phyloP scores from a whole-genome alignment of 1,140 invertebrate species.

The Scylla paramamosain region DNA sequence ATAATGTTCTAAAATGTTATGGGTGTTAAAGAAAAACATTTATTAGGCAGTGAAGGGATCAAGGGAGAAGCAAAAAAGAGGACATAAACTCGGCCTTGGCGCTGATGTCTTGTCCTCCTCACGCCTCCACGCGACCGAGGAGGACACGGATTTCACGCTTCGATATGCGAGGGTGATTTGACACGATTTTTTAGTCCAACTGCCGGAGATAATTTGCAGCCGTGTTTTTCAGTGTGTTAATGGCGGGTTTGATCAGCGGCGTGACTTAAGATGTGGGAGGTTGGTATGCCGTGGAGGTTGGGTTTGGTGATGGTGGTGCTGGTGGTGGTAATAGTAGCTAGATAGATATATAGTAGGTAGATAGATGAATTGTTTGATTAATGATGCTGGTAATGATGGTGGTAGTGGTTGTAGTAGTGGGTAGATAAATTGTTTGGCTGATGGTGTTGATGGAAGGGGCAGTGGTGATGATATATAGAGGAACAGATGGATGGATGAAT shows the following conservation, averaged over 20 bases:
- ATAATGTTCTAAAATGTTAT: too few relatives aligned
- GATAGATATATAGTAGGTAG: too few relatives aligned
- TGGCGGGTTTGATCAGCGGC: neutral
- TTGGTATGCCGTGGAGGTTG: neutral
- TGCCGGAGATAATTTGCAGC: neutral
- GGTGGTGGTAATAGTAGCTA: neutral
- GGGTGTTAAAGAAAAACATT: too few relatives aligned
- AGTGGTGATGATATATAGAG: too few relatives aligned
- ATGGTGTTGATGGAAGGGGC: too few relatives aligned
- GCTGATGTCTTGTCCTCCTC: neutral
- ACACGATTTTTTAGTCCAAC: neutral
- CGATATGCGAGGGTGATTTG: neutral
- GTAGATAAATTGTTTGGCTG: too few relatives aligned
- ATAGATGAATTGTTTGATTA: too few relatives aligned
- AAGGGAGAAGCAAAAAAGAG: neutral
- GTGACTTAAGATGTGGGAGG: neutral
- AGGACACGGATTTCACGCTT: neutral
- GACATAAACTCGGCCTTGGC: neutral
- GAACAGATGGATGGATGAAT: too few relatives aligned
- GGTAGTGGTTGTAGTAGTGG: too few relatives aligned
- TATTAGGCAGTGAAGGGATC: too few relatives aligned
- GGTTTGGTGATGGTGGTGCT: neutral
- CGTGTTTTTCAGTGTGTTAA: neutral
- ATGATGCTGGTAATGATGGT: too few relatives aligned
- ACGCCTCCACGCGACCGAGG: neutral